Evolutionary conservation across 2,113 vertebrate genomes (phyloP).

Genomic region (Phaethornis superciliosus): DNA sequence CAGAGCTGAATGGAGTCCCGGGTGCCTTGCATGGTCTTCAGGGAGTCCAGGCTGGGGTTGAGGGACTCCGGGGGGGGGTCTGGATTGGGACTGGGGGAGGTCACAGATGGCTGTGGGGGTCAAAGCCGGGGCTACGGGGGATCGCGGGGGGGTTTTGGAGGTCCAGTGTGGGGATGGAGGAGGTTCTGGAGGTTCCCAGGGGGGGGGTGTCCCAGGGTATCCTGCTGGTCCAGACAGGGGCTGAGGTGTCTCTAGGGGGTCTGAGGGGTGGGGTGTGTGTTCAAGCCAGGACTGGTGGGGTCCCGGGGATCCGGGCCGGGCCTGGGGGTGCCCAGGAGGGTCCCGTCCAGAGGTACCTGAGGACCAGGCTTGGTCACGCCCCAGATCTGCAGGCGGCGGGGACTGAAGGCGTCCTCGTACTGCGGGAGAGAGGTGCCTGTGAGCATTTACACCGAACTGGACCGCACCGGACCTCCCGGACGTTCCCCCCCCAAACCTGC

Average conservation of each 20-base stretch:
- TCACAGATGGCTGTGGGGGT: no score
- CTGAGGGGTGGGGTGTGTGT: not conserved
- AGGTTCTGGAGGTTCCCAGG: no score
- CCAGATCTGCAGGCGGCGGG: slow-evolving; percentile 63
- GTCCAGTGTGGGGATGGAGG: not conserved
- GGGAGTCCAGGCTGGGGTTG: no score
- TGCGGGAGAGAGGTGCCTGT: not conserved
- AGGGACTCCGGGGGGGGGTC: not conserved
- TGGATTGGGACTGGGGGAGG: no score
- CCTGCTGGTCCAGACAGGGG: not conserved
- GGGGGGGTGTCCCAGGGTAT: not conserved
- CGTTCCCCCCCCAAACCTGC: slow-evolving; percentile 16
- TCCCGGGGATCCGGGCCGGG: no score
- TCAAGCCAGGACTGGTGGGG: not conserved
- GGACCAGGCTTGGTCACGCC: not conserved
- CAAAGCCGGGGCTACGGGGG: not conserved
- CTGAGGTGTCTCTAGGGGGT: not conserved
- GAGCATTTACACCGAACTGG: not conserved
- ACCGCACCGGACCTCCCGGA: no score
- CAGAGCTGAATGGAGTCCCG: no score
- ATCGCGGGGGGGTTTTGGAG: not conserved
- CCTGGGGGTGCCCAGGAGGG: no score
- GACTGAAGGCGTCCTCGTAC: slow-evolving; percentile 58
- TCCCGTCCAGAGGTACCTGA: not conserved
- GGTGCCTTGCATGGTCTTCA: not conserved